A percentile compares a stretch with the other conserved stretches of the same genome.
Conservation (phyloP, 2,113 vertebrate species). For the Rhynchomys soricoides region DNA sequence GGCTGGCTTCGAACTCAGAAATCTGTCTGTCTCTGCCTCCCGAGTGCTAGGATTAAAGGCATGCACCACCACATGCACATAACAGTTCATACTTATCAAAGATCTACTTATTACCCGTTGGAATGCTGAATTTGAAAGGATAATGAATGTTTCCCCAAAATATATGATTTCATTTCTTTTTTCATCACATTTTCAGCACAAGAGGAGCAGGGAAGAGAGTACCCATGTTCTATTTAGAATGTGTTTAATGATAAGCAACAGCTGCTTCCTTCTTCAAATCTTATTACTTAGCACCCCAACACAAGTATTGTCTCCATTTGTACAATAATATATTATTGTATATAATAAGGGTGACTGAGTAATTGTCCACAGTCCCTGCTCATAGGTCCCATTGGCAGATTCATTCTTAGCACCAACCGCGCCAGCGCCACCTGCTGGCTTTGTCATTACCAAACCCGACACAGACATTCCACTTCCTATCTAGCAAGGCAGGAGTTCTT, state of each 20-base stretch:
- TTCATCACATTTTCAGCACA: background rate
- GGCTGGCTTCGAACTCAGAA: too few relatives aligned
- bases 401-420: background rate
- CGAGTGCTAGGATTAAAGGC: too few relatives aligned
- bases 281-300: background rate
- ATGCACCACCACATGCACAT: background rate
- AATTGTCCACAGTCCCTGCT: background rate
- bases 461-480: background rate
- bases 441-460: background rate
- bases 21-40: too few relatives aligned
- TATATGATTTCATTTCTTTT: background rate
- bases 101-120: background rate
- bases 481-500: background rate
- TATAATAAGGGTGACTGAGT: background rate
- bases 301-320: background rate
- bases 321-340: too few relatives aligned
- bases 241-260: background rate
- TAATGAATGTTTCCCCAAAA: background rate
- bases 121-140: background rate
- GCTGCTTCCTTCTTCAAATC: background rate
- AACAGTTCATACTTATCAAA: background rate
- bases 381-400: background rate
- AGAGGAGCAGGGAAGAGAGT: background rate
- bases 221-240: background rate
- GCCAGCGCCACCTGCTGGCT: too few relatives aligned